Evolutionary conservation across 2,888 invertebrate species (phyloP).

Genomic region (Encarsia formosa): DNA sequence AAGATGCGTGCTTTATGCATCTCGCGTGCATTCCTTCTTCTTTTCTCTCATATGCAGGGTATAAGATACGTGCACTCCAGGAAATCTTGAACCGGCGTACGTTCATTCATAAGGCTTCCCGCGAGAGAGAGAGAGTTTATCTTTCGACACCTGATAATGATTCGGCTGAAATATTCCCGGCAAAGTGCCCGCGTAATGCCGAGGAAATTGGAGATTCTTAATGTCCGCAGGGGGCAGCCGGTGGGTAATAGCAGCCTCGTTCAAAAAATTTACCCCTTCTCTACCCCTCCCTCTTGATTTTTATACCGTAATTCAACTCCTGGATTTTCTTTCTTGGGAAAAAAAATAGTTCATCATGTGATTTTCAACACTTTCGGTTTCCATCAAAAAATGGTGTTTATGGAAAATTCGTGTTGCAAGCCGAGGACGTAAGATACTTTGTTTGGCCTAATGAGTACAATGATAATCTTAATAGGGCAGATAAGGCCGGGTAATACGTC

Average conservation of each 20-base stretch:
- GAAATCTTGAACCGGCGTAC: neutral
- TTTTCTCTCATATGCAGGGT: constrained; percentile 39
- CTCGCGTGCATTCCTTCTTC: constrained; percentile 24
- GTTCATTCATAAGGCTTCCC: constrained; percentile 8
- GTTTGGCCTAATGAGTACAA: constrained; percentile 11
- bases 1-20: neutral
- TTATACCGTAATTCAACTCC: constrained; percentile 16
- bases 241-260: constrained; percentile 7
- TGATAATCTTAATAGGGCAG: constrained; percentile 9
- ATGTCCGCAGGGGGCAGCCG: neutral
- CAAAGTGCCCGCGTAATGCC: constrained; percentile 10
- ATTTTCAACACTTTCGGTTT: no score
- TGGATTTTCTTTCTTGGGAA: no score
- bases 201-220: constrained; percentile 19
- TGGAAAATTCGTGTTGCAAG: no score
- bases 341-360: no score
- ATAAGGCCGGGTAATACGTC: constrained; percentile 15
- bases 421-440: no score
- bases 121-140: constrained; percentile 10
- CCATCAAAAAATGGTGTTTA: no score
- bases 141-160: constrained; percentile 23
- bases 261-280: neutral
- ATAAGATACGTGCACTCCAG: no score
- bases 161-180: constrained; percentile 17
- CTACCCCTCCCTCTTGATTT: neutral